phyloP scores from a whole-genome alignment of 1,140 invertebrate species.

The Trichomalopsis sarcophagae region DNA sequence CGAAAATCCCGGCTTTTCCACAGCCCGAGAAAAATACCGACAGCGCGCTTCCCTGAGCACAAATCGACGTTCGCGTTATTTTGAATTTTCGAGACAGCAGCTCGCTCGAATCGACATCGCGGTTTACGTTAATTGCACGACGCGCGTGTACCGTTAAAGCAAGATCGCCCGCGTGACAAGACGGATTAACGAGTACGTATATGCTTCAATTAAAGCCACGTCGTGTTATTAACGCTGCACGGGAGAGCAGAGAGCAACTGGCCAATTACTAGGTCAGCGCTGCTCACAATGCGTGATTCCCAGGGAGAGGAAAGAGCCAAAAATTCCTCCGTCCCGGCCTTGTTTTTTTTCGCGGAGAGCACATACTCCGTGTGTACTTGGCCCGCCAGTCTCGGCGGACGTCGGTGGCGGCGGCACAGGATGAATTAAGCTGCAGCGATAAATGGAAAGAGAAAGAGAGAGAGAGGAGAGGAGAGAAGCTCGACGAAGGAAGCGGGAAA shows the following conservation, averaged over 20 bases:
- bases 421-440: background rate
- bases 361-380: background rate
- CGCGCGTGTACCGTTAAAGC: too few relatives aligned
- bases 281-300: background rate
- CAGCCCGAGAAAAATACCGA: background rate
- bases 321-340: background rate
- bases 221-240: too few relatives aligned
- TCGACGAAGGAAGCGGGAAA: background rate
- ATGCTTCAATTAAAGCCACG: too few relatives aligned
- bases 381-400: background rate
- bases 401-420: background rate
- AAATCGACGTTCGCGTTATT: too few relatives aligned
- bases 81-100: too few relatives aligned
- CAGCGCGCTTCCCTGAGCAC: too few relatives aligned
- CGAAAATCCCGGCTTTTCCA: constrained; percentile 15
- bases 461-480: background rate
- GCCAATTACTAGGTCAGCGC: background rate
- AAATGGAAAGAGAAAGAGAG: background rate
- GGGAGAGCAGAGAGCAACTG: too few relatives aligned
- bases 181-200: too few relatives aligned
- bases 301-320: background rate
- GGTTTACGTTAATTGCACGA: too few relatives aligned
- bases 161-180: too few relatives aligned
- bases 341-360: background rate
- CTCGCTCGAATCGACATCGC: too few relatives aligned